Conservation (phyloP, 1,140 invertebrate genomes). For the Drosophila jambulina region DNA sequence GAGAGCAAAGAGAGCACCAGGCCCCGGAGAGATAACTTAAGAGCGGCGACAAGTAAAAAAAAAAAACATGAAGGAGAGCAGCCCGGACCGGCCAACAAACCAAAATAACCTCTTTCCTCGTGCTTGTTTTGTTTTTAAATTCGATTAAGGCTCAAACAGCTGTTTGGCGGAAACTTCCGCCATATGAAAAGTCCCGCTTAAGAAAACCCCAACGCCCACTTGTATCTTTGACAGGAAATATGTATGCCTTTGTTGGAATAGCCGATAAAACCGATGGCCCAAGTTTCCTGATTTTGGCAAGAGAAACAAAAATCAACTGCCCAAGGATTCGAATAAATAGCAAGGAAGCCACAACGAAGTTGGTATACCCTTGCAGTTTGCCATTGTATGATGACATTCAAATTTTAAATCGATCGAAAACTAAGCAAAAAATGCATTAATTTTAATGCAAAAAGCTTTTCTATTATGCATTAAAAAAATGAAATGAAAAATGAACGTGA, state of each 20-base stretch:
- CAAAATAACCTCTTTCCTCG: constrained; percentile 14
- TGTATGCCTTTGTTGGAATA: constrained; percentile 4
- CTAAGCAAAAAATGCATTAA: background rate
- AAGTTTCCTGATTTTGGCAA: background rate
- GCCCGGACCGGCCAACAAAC: constrained; percentile 44
- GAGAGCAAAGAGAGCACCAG: constrained; percentile 1
- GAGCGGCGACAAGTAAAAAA: background rate
- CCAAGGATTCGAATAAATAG: background rate
- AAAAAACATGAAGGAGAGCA: background rate
- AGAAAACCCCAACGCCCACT: background rate
- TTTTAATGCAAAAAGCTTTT: background rate
- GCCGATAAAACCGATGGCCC: background rate
- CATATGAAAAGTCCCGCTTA: constrained; percentile 23
- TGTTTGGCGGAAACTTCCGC: constrained; percentile 43
- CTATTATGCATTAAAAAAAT: too few species aligned
- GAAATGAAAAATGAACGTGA: too few species aligned
- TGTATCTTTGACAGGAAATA: background rate
- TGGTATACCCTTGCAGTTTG: background rate
- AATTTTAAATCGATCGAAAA: background rate
- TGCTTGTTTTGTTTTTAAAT: constrained; percentile 8
- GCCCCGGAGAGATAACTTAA: constrained; percentile 8
- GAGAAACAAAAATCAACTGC: background rate
- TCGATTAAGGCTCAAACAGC: constrained; percentile 24
- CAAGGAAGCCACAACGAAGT: background rate
- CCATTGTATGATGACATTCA: background rate